phyloP scores from a whole-genome alignment of 2,113 vertebrate genomes.

The Odontophorus gujanensis region DNA sequence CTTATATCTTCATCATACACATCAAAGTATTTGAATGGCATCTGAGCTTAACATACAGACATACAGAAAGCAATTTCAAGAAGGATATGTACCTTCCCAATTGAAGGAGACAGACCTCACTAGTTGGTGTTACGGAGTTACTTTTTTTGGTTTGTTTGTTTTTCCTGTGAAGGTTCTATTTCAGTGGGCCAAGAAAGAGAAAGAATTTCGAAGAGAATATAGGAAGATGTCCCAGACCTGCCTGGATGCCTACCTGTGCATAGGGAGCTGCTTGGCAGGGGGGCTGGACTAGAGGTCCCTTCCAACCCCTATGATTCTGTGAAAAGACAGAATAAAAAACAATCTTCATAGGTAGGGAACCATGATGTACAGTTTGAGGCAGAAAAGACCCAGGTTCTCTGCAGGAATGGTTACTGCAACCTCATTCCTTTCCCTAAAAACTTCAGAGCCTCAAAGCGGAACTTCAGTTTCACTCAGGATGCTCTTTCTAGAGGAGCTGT shows the following conservation, averaged over 20 bases:
- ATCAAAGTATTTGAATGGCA: not conserved
- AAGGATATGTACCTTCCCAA: not conserved
- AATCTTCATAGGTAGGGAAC: not conserved
- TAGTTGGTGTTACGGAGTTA: too few relatives aligned
- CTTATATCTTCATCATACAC: not conserved
- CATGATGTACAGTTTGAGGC: not conserved
- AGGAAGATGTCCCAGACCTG: not conserved
- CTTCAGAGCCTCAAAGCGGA: not conserved
- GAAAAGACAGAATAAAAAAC: not conserved
- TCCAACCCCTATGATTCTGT: too few relatives aligned
- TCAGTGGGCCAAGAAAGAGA: not conserved
- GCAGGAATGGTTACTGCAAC: not conserved
- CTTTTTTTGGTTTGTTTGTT: too few relatives aligned
- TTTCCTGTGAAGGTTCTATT: not conserved
- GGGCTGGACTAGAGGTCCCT: too few relatives aligned
- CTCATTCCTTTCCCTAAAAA: not conserved
- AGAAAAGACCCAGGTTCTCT: not conserved
- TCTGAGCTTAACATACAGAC: not conserved
- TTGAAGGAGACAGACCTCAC: not conserved
- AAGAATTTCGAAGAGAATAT: not conserved
- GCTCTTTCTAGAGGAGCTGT: not conserved
- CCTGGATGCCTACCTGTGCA: too few relatives aligned
- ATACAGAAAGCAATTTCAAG: not conserved
- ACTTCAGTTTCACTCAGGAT: not conserved
- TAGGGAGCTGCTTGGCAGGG: too few relatives aligned